phyloP scores from a whole-genome alignment of 2,888 invertebrate genomes.

The Tiphia femorata region DNA sequence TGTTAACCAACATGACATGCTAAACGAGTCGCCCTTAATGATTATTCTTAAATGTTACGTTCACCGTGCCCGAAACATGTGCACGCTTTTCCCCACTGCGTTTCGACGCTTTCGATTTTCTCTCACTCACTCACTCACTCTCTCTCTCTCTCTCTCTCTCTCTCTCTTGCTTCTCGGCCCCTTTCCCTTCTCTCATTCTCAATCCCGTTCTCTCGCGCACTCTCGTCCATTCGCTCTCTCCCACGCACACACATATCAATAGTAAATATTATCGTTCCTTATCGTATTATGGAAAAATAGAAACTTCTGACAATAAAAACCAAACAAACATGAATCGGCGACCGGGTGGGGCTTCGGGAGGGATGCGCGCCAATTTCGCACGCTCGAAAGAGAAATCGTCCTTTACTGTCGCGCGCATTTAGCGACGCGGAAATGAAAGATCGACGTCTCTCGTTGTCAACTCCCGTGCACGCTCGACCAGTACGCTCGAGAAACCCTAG shows the following conservation, averaged over 20 bases:
- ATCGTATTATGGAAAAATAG: constrained; percentile 69
- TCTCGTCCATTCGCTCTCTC: constrained; percentile 10
- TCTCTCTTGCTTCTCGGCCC: constrained; percentile 12
- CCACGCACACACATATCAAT: constrained; percentile 47
- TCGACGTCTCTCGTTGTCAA: constrained; percentile 2
- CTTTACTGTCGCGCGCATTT: not conserved
- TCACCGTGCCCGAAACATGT: not conserved
- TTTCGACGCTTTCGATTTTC: not conserved
- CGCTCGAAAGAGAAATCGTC: not conserved
- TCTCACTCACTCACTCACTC: not conserved
- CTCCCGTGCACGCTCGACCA: not conserved
- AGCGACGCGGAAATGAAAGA: constrained; percentile 9
- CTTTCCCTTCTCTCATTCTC: constrained; percentile 7
- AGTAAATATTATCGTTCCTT: constrained; percentile 64
- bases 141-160: not conserved
- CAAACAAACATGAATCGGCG: constrained; percentile 66
- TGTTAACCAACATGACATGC: constrained; percentile 39
- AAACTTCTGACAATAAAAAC: constrained; percentile 69
- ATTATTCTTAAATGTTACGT: constrained; percentile 14
- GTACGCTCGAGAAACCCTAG: not conserved
- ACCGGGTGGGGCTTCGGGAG: constrained; percentile 37
- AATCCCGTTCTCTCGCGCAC: constrained; percentile 5
- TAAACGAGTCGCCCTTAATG: constrained; percentile 42
- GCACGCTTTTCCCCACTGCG: not conserved
- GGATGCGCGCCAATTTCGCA: not conserved